phyloP scores from a whole-genome alignment of 2,113 vertebrate species.

The Chitala chitala region DNA sequence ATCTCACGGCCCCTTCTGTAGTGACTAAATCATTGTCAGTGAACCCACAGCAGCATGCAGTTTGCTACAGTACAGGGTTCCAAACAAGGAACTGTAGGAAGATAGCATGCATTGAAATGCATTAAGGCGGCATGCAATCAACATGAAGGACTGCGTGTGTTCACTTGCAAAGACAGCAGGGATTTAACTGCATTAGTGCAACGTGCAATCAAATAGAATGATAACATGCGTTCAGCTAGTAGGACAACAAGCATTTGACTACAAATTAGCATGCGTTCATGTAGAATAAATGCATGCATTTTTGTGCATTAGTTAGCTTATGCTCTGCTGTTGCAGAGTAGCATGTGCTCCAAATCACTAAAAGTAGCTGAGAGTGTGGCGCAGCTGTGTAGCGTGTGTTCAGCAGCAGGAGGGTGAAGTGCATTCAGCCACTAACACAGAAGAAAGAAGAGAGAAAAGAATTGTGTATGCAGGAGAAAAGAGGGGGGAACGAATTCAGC shows the following conservation, averaged over 20 bases:
- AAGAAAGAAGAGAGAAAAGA: neutral
- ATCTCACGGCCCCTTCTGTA: conserved; percentile 71
- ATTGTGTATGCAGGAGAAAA: no score
- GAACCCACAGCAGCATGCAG: conserved; percentile 60
- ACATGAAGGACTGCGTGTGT: neutral
- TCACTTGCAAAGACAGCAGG: neutral
- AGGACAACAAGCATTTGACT: no score
- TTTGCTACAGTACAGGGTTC: no score
- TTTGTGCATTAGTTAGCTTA: no score
- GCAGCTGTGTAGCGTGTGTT: no score
- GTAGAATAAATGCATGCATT: neutral
- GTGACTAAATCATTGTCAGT: conserved; percentile 83
- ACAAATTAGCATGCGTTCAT: no score
- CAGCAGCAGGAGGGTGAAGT: neutral
- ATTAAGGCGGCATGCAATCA: no score
- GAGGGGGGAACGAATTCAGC: neutral
- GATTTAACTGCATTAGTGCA: neutral
- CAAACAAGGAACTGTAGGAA: neutral
- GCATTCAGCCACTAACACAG: neutral
- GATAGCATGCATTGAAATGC: neutral
- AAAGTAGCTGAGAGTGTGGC: neutral
- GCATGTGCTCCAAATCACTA: neutral
- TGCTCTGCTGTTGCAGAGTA: neutral
- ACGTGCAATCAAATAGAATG: neutral
- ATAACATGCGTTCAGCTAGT: no score